A percentile compares a stretch with the other conserved stretches of the same genome.
phyloP scores from a whole-genome alignment of 2,888 invertebrate genomes.

The Cylindroiulus punctatus region DNA sequence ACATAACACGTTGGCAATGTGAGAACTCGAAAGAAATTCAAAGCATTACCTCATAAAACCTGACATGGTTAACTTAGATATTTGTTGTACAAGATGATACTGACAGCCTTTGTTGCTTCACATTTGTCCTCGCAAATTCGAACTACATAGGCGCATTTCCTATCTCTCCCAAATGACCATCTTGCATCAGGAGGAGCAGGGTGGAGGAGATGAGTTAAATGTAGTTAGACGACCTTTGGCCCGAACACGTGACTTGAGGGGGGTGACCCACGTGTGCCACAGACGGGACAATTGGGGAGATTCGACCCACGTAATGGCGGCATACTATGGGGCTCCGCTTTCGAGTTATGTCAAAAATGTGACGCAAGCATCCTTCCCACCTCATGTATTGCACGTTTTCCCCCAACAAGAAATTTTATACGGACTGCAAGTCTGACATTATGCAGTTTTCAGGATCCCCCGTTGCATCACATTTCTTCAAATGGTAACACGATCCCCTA shows the following conservation, averaged over 20 bases:
- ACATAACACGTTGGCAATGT: no score
- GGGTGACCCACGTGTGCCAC: constrained; percentile 7
- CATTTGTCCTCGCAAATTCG: no score
- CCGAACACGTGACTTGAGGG: neutral
- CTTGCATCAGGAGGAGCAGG: no score
- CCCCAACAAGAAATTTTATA: neutral
- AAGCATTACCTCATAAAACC: no score
- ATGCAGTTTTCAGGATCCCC: neutral
- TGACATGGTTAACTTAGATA: no score
- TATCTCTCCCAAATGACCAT: no score
- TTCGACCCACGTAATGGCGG: neutral
- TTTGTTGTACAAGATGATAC: no score
- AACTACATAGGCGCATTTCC: no score
- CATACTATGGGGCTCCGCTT: neutral
- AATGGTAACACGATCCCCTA: neutral
- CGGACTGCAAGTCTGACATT: neutral
- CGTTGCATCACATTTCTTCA: neutral
- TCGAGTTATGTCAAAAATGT: neutral
- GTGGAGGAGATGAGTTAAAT: neutral
- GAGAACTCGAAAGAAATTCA: no score
- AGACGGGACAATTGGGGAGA: neutral
- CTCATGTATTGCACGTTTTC: neutral
- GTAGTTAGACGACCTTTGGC: neutral
- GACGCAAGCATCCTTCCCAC: neutral
- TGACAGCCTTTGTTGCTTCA: no score